Conservation (phyloP, 2,888 invertebrate species). For the Chamaedrilus cognettii region DNA sequence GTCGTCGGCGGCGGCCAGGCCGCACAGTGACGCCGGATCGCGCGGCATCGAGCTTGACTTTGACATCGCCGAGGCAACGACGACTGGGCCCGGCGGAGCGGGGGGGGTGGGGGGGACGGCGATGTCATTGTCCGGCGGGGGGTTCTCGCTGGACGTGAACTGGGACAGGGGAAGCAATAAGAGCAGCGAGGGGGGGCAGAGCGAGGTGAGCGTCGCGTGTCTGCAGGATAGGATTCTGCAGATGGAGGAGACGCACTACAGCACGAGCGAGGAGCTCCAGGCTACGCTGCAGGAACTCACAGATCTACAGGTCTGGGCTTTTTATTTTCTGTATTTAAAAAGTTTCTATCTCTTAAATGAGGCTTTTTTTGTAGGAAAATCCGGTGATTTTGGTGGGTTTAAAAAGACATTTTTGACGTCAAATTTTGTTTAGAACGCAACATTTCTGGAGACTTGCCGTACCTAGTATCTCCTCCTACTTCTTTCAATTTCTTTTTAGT, state of each 20-base stretch:
- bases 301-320: slow-evolving; percentile 67
- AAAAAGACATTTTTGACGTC: too few species aligned
- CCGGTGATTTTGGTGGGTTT: too few species aligned
- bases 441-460: too few species aligned
- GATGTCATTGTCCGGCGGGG: too few species aligned
- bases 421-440: too few species aligned
- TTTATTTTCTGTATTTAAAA: background rate
- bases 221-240: slow-evolving; percentile 87
- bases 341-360: too few species aligned
- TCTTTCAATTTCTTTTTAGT: too few species aligned
- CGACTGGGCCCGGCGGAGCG: background rate
- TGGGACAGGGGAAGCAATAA: slow-evolving; percentile 93
- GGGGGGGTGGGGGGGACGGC: background rate
- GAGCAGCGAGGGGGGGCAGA: slow-evolving; percentile 65
- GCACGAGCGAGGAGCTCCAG: slow-evolving; percentile 65
- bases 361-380: too few species aligned
- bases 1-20: background rate
- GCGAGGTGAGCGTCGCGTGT: slow-evolving; percentile 86
- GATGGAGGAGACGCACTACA: slow-evolving; percentile 87
- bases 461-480: too few species aligned
- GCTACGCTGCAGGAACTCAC: slow-evolving; percentile 72
- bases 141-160: slow-evolving; percentile 45
- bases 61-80: background rate
- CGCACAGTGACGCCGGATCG: slow-evolving; percentile 1
- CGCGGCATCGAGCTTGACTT: background rate